phyloP scores from a whole-genome alignment of 2,113 vertebrate genomes.

The Halcyon malimbica region DNA sequence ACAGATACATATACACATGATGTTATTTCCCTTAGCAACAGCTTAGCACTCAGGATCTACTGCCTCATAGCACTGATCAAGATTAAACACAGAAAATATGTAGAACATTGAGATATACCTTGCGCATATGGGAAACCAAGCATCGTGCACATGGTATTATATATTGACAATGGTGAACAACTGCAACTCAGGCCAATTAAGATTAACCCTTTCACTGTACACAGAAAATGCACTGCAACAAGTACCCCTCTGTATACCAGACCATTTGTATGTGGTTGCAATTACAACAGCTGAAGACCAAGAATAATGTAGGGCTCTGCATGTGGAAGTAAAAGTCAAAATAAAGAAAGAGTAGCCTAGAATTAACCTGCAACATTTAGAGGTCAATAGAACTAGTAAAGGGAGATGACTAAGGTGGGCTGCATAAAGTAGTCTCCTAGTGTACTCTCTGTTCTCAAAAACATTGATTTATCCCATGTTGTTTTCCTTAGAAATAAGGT shows the following conservation, averaged over 20 bases:
- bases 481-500: not conserved
- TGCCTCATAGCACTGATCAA: not conserved
- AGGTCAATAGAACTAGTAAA: not conserved
- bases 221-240: not conserved
- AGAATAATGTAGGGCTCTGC: not conserved
- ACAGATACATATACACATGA: not conserved
- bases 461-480: accelerated
- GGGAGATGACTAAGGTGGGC: not conserved
- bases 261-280: not conserved
- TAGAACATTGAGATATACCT: not conserved
- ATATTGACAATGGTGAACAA: not conserved
- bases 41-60: not conserved
- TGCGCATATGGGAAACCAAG: not conserved
- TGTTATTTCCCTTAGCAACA: not conserved
- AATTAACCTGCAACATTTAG: not conserved
- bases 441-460: not conserved
- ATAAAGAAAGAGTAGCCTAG: not conserved
- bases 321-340: not conserved
- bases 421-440: not conserved
- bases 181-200: not conserved
- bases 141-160: not conserved
- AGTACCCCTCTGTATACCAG: not conserved
- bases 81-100: not conserved
- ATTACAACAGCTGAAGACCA: not conserved
- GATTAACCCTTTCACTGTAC: not conserved